These are phyloP conservation scores for Morpho helenor DNA, from an alignment of 2,888 invertebrate genomes.

Conservation along the genomic window DNA sequence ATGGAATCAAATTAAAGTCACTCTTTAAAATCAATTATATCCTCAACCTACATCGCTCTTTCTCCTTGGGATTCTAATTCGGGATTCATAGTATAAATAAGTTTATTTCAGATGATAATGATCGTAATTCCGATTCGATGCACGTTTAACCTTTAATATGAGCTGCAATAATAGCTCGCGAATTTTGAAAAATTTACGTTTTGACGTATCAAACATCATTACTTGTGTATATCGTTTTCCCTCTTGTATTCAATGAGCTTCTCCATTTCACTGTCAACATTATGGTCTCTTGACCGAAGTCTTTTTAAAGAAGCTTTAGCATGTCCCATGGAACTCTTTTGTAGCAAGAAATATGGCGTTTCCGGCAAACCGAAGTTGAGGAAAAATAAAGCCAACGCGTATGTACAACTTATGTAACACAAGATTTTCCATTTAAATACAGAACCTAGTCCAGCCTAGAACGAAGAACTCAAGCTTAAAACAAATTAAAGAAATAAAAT, in stretches of 20 bases:
- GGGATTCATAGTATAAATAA: no score
- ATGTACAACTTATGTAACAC: conserved; percentile 36
- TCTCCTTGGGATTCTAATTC: no score
- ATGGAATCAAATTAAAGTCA: no score
- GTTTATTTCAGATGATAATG: no score
- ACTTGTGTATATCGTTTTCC: conserved; percentile 51
- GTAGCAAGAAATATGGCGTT: conserved; percentile 49
- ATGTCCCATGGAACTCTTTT: conserved; percentile 30
- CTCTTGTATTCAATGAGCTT: conserved; percentile 45
- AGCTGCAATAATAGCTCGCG: no score
- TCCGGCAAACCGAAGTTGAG: conserved; percentile 43
- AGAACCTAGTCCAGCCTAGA: conserved; percentile 44
- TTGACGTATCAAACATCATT: conserved; percentile 9
- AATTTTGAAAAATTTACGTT: no score
- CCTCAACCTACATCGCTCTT: no score
- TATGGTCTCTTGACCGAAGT: conserved; percentile 39
- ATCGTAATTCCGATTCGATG: no score
- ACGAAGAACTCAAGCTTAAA: conserved; percentile 9
- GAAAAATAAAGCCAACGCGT: conserved; percentile 30
- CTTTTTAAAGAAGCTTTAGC: conserved; percentile 34
- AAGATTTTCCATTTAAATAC: conserved; percentile 39
- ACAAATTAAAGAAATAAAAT: no score
- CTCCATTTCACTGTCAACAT: conserved; percentile 41
- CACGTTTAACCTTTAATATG: no score
- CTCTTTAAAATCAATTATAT: no score